Base-by-base conservation (phyloP, 2,797 vertebrate genomes). In the Mionectes olivaceus region DNA sequence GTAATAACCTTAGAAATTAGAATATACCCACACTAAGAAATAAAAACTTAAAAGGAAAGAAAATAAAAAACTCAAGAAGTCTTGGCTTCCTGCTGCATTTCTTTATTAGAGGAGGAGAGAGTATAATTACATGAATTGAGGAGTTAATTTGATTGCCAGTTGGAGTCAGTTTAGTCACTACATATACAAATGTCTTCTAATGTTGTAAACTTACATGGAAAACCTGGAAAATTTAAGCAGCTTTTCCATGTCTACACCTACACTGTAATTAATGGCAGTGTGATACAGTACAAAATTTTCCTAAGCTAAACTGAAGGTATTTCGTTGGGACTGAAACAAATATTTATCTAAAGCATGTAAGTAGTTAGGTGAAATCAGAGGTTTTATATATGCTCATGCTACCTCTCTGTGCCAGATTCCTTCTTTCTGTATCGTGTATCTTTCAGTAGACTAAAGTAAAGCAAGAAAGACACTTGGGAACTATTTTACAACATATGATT, bases 371-470 rank as follows among this genome's bases (percentile, higher is more conserved):
- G 50, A 83, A 93, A 74, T 76, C 25, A 65, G 74, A 88, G 9
- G 5, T 5, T 80, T 67, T 80, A 1, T 64, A 94, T 57, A 39
- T 74, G 41, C 19, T 64, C 15, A 61, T 82, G 57, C 25, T 81
- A 87, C 71, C 76, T 84, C 32, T 52, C 5, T 39, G 30, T 68
- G 33, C 47, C 55, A 91, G 70, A 93, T n/a, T 90, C 21, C 12
- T 90, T 46, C 21, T 80, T 57, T 81, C 90, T 49, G 19, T 44
- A 83, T 55, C 49, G 65, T 27, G 11, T 63, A 53, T 83, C 39
- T 91, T 94, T 90, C 61, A 83, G 68, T 33, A 89, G 43, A 63
- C 47, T 74, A 64, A 94, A 97, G 80, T 60, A 87, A 94, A 78
- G 10, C 25, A 78, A 70, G 47, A 87, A 85, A 65, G 64, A 76